phyloP scores from a whole-genome alignment of 2,888 invertebrate species.

The Escarpia spicata region DNA sequence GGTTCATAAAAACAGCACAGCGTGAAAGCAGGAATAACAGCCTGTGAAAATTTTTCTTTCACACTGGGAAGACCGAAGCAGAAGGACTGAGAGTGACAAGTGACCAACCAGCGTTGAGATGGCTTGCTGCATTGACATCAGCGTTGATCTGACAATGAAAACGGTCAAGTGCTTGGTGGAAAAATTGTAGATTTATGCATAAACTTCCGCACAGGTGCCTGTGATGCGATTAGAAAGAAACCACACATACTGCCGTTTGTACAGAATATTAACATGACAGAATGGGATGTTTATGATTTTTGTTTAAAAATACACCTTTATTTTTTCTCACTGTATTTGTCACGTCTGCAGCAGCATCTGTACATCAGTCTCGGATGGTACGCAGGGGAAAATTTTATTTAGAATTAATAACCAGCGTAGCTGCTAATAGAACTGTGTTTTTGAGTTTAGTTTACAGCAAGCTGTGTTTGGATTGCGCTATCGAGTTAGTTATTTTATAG shows the following conservation, averaged over 20 bases:
- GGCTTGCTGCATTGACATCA: background rate
- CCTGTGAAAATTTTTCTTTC: background rate
- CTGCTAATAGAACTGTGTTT: background rate
- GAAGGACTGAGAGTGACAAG: background rate
- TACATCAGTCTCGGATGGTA: background rate
- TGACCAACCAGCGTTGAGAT: background rate
- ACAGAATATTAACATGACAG: background rate
- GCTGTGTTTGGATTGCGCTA: background rate
- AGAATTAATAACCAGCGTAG: background rate
- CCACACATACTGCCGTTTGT: background rate
- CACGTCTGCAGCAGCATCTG: background rate
- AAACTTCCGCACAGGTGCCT: constrained; percentile 16
- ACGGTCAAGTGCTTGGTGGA: background rate
- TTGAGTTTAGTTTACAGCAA: background rate
- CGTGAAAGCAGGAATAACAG: background rate
- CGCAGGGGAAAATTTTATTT: background rate
- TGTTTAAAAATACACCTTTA: background rate
- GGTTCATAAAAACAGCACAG: background rate
- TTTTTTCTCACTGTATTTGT: background rate
- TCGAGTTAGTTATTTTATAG: background rate
- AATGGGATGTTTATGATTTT: background rate
- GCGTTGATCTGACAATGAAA: background rate
- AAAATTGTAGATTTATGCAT: background rate
- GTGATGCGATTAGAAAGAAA: background rate
- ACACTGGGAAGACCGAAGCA: background rate